Conservation (phyloP, 2,888 invertebrate species). For the Dynastes grantii region DNA sequence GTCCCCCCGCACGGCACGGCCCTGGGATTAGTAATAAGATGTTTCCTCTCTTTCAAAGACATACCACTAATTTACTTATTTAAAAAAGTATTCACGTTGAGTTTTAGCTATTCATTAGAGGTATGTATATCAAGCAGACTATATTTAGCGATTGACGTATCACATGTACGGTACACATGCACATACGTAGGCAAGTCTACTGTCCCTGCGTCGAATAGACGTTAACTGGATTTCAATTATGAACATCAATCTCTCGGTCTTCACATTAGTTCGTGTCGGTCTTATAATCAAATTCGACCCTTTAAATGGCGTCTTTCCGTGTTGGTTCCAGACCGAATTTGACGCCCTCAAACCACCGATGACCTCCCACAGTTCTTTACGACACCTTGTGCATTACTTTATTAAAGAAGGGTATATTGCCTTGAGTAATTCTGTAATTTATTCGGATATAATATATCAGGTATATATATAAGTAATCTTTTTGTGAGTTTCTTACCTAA, state of each 20-base stretch:
- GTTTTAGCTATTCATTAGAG: neutral
- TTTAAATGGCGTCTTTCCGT: slow-evolving; percentile 55
- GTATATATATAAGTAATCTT: too few species aligned
- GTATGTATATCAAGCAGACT: neutral
- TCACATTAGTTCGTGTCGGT: slow-evolving; percentile 51
- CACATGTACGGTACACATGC: slow-evolving; percentile 1
- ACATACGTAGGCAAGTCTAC: neutral
- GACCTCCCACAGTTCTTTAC: slow-evolving; percentile 52
- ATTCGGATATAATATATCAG: too few species aligned
- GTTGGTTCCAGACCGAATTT: slow-evolving; percentile 54
- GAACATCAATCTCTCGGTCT: slow-evolving; percentile 51
- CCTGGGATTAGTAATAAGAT: too few species aligned
- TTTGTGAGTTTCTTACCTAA: too few species aligned
- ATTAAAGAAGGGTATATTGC: too few species aligned
- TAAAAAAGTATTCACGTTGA: neutral
- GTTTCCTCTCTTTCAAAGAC: too few species aligned
- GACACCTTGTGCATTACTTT: slow-evolving; percentile 50
- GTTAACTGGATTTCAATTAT: slow-evolving; percentile 51
- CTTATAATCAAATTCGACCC: slow-evolving; percentile 56
- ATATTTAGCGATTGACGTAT: slow-evolving; percentile 34
- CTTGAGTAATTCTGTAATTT: too few species aligned
- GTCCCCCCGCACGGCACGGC: too few species aligned
- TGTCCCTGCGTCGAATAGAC: slow-evolving; percentile 40
- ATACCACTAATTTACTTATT: too few species aligned
- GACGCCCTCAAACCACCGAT: slow-evolving; percentile 52